phyloP scores from a whole-genome alignment of 2,888 invertebrate species.

The Magallana nippona region DNA sequence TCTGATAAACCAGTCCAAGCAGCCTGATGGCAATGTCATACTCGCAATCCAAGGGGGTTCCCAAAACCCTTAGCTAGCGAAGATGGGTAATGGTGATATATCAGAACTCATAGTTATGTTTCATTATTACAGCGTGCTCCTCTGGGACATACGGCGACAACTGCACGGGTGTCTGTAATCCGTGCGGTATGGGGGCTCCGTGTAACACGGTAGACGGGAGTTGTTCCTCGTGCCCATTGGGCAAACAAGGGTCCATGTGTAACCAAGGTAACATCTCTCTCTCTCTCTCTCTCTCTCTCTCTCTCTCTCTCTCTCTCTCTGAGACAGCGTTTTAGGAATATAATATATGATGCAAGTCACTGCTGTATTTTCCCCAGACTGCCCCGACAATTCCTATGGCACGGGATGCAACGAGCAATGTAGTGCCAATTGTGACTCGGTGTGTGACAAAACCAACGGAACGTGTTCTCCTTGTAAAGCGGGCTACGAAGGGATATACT shows the following conservation, averaged over 20 bases:
- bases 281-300: too few species aligned
- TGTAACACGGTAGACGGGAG: slow-evolving; percentile 19
- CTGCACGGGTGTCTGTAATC: slow-evolving; percentile 21
- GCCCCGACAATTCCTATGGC: slow-evolving; percentile 37
- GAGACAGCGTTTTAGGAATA: too few species aligned
- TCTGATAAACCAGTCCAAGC: too few species aligned
- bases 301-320: too few species aligned
- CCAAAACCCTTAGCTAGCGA: too few species aligned
- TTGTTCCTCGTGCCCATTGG: slow-evolving; percentile 20
- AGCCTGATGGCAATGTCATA: too few species aligned
- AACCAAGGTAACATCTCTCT: not conserved
- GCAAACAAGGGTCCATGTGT: slow-evolving; percentile 40
- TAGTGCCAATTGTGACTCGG: slow-evolving; percentile 39
- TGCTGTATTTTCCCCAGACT: slow-evolving; percentile 21
- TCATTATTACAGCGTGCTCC: not conserved
- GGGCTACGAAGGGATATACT: slow-evolving; percentile 22
- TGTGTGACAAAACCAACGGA: slow-evolving; percentile 36
- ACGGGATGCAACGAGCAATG: slow-evolving; percentile 28
- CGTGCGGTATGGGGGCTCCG: not conserved
- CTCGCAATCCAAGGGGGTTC: too few species aligned
- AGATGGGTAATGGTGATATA: too few species aligned
- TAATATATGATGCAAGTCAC: too few species aligned
- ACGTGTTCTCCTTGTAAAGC: slow-evolving; percentile 30
- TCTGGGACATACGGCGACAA: slow-evolving; percentile 32
- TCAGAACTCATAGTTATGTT: too few species aligned